Evolutionary conservation across 2,888 invertebrate genomes (phyloP).

Genomic region (Eupithecia centaureata): DNA sequence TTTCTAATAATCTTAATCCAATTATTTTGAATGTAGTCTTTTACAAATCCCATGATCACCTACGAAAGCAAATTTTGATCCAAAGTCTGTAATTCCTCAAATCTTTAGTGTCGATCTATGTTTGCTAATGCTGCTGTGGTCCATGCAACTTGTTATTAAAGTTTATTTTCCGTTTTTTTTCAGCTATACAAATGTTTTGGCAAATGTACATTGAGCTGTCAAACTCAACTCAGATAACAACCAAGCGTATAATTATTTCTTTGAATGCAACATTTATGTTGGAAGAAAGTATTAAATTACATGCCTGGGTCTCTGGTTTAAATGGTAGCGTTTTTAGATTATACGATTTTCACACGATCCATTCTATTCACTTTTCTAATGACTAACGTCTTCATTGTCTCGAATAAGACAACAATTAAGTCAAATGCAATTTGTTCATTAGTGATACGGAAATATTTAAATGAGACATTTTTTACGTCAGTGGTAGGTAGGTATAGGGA

Average conservation of each 20-base stretch:
- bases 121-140: conserved; percentile 31
- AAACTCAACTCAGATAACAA: conserved; percentile 68
- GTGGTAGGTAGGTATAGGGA: conserved; percentile 15
- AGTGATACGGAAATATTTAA: conserved; percentile 44
- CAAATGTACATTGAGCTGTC: conserved; percentile 74
- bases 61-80: not conserved
- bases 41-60: conserved; percentile 5
- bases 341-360: conserved; percentile 75
- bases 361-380: conserved; percentile 55
- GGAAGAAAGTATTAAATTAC: conserved; percentile 78
- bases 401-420: conserved; percentile 52
- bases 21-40: too few relatives aligned
- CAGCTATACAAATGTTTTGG: conserved; percentile 58
- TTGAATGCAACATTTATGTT: conserved; percentile 64
- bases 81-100: conserved; percentile 20
- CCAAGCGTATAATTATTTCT: conserved; percentile 72
- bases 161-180: conserved; percentile 42
- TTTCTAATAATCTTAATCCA: too few relatives aligned
- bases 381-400: conserved; percentile 71
- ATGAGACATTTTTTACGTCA: conserved; percentile 38
- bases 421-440: conserved; percentile 48
- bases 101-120: conserved; percentile 28
- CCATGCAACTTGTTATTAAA: conserved; percentile 29
- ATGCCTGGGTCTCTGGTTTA: conserved; percentile 58
- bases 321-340: conserved; percentile 55